Evolutionary conservation across 2,797 vertebrate species (phyloP).

Genomic region (Mus spretus): DNA sequence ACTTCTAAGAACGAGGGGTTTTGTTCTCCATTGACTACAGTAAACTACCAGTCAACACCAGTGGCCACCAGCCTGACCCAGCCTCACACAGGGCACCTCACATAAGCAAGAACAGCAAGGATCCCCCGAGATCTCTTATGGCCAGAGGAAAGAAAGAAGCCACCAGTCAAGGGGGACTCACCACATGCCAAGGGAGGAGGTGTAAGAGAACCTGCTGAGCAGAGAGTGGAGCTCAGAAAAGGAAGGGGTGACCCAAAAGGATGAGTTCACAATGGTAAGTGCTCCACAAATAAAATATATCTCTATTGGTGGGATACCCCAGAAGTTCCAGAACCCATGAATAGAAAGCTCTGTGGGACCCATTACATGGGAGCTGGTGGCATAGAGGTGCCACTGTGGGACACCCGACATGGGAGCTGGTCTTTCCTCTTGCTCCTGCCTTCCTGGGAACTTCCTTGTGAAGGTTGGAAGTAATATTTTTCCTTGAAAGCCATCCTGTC

Average conservation of each 20-base stretch:
- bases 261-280: neutral
- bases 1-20: constrained; percentile 27
- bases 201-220: neutral
- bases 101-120: neutral
- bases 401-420: neutral
- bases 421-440: neutral
- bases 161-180: neutral
- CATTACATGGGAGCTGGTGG: neutral
- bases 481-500: neutral
- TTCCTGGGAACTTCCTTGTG: neutral
- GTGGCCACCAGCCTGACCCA: neutral
- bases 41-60: neutral
- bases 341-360: neutral
- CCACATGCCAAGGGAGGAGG: neutral
- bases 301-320: neutral
- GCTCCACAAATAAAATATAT: neutral
- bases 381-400: neutral
- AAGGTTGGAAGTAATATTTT: neutral
- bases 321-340: neutral
- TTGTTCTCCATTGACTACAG: neutral
- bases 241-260: neutral
- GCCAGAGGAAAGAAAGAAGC: neutral
- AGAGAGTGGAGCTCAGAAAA: neutral
- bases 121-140: neutral
- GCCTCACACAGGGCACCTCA: neutral